These are phyloP conservation scores for Pelodytes ibericus DNA, from an alignment of 2,797 vertebrate species.

Conservation along the genomic window DNA sequence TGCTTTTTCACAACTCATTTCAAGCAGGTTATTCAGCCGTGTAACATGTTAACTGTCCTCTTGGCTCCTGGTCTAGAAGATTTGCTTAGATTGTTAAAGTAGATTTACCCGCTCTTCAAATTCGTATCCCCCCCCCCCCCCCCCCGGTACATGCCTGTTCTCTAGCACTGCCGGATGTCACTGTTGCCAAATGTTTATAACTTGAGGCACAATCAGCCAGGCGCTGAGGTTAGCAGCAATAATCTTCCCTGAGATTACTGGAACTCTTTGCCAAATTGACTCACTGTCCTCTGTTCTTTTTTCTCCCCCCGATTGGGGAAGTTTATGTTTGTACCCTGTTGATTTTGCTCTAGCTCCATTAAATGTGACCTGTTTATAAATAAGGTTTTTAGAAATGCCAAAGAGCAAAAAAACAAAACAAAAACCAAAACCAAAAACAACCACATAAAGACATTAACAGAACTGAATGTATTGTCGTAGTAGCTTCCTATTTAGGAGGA, in stretches of 20 bases:
- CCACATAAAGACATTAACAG: too few relatives aligned
- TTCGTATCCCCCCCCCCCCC: too few relatives aligned
- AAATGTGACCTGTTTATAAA: background rate
- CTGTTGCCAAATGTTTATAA: conserved; percentile 40
- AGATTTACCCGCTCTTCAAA: conserved; percentile 36
- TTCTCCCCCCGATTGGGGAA: background rate
- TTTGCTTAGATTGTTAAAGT: conserved; percentile 46
- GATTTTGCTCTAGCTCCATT: background rate
- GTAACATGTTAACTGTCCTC: conserved; percentile 53
- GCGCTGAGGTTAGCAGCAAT: conserved; percentile 33
- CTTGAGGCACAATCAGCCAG: conserved; percentile 22
- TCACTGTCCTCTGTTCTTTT: conserved; percentile 20
- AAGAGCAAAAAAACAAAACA: too few relatives aligned
- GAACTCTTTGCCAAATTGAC: conserved; percentile 31
- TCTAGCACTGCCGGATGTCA: background rate
- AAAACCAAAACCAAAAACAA: too few relatives aligned
- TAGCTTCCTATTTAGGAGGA: too few relatives aligned
- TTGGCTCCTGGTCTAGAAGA: conserved; percentile 35
- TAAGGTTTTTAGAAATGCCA: background rate
- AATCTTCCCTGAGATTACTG: conserved; percentile 42
- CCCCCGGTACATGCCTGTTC: conserved; percentile 29
- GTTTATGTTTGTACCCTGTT: background rate
- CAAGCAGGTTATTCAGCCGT: conserved; percentile 44
- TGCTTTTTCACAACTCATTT: conserved; percentile 55
- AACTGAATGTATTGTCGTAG: too few relatives aligned